Evolutionary conservation across 1,140 invertebrate genomes (phyloP).

Genomic region (Hylyphantes graminicola): DNA sequence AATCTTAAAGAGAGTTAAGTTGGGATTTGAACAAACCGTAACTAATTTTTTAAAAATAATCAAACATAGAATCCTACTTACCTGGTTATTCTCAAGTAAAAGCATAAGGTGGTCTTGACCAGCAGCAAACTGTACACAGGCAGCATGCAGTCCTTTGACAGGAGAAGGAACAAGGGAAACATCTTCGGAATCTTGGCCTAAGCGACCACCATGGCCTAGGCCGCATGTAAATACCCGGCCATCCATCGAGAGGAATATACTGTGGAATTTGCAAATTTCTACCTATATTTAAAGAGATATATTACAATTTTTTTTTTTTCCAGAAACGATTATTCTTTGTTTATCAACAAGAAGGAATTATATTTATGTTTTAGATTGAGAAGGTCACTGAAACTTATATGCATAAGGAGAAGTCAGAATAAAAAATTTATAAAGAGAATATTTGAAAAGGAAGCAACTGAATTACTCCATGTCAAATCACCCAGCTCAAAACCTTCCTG

Average conservation of each 20-base stretch:
- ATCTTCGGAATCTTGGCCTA: slow-evolving; percentile 75
- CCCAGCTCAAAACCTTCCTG: no score
- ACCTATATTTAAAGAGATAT: slow-evolving; percentile 66
- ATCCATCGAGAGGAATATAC: slow-evolving; percentile 73
- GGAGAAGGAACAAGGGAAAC: slow-evolving; percentile 72
- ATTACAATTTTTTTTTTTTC: background rate
- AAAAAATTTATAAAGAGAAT: no score
- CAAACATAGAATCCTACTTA: slow-evolving; percentile 62
- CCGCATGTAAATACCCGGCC: slow-evolving; percentile 78
- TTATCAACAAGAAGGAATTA: no score
- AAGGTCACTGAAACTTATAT: no score
- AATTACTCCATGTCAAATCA: no score
- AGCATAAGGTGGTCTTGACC: slow-evolving; percentile 77
- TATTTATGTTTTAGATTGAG: no score
- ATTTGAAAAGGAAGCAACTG: no score
- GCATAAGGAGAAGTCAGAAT: no score
- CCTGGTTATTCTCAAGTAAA: slow-evolving; percentile 72
- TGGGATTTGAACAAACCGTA: no score
- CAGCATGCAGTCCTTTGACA: slow-evolving; percentile 67
- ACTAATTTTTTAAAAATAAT: background rate
- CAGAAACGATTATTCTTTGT: no score
- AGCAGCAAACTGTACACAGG: slow-evolving; percentile 67
- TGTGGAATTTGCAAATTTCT: slow-evolving; percentile 79
- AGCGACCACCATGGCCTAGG: slow-evolving; percentile 76
- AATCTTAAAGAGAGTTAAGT: no score